Evolutionary conservation across 2,797 vertebrate genomes (phyloP), one percentile per base, ranked within the genome.

Genomic region (Rachycentron canadum): DNA sequence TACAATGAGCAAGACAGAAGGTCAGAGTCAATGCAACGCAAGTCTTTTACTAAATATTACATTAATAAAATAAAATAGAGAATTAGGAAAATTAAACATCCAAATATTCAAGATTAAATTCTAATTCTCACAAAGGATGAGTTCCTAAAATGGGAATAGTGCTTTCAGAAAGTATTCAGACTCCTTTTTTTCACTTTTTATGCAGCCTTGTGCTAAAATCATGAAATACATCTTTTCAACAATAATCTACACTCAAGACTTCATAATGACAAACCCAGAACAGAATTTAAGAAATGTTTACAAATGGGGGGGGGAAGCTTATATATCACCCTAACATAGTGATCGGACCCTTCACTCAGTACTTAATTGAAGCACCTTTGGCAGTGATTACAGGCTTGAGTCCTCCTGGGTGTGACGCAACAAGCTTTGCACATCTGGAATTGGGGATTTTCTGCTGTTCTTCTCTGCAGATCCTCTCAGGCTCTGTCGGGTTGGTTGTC

Each of bases 331-430:
- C 12, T 40, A 4, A 1, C 38, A 40, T 40, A 12, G 10, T 47
- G 17, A 43, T 17, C 34, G 50, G 16, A 43, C 36, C 28, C 52
- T n/a, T 55, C 34, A 43, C 28, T 56, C 61, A 66, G 40, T 41
- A 26, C 16, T n/a, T n/a, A 0, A 57, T 41, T 53, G 62, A 69
- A 36, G 40, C 60, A 52, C 36, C 64, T 74, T 58, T 69, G 28
- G 25, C 50, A 63, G 30, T 4, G 12, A 64, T 71, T 41, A 40
- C 64, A 61, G 64, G 16, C 43, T 45, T 7, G 17, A 21, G 43
- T 13, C 43, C 19, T 45, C 7, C 6, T 21, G 7, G 7, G 43
- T 13, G 5, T 45, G 43, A 19, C 43, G 17, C 7, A 17, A 45
- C 43, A 21, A 45, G 43, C 43, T 45, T 45, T 45, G 43, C 43